phyloP scores from a whole-genome alignment of 2,888 invertebrate genomes.

The Microplitis manilae region DNA sequence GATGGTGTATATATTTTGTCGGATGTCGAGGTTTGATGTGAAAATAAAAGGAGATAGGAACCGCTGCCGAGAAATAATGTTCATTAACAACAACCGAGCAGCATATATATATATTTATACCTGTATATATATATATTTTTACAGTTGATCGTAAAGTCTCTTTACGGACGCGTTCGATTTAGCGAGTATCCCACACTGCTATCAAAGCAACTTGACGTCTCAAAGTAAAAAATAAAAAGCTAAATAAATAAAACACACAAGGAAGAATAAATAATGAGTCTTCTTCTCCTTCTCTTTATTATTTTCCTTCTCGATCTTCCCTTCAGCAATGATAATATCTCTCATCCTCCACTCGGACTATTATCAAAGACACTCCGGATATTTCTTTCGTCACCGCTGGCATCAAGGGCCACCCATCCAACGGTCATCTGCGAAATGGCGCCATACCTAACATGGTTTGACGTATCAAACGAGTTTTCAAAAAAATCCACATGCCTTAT shows the following conservation, averaged over 20 bases:
- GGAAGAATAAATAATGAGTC: constrained; percentile 27
- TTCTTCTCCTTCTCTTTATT: constrained; percentile 9
- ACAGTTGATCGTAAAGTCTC: constrained; percentile 50
- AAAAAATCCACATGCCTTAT: constrained; percentile 56
- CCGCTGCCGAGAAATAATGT: constrained; percentile 37
- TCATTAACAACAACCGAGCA: constrained; percentile 47
- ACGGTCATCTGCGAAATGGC: constrained; percentile 23
- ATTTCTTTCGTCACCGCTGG: constrained; percentile 34
- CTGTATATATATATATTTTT: constrained; percentile 47
- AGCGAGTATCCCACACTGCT: constrained; percentile 23
- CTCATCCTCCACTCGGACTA: constrained; percentile 20
- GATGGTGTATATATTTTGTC: not conserved
- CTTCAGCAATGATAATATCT: constrained; percentile 13
- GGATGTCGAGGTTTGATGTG: not conserved
- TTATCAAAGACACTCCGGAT: not conserved
- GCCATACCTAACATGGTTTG: constrained; percentile 52
- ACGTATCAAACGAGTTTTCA: constrained; percentile 58
- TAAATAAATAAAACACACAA: constrained; percentile 27
- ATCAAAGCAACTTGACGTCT: constrained; percentile 24
- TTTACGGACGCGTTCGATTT: constrained; percentile 48
- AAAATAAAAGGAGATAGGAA: constrained; percentile 25
- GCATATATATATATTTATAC: constrained; percentile 28
- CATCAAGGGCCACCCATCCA: constrained; percentile 15
- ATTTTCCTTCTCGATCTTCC: constrained; percentile 14
- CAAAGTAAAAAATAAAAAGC: constrained; percentile 19